phyloP scores from a whole-genome alignment of 2,797 vertebrate genomes.

The Anas flavirostris region DNA sequence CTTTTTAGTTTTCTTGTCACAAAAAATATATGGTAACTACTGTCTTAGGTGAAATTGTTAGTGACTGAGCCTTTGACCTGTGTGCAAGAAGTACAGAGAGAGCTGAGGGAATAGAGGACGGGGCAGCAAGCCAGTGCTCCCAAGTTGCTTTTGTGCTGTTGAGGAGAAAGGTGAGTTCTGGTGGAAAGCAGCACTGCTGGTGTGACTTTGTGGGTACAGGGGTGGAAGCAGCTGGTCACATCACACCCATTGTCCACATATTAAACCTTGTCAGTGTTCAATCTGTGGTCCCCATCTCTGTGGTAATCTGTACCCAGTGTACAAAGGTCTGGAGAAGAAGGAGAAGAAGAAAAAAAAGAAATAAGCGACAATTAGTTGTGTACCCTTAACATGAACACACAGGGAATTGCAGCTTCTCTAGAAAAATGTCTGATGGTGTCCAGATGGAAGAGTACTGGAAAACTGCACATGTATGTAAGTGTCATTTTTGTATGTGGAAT shows the following conservation, averaged over 20 bases:
- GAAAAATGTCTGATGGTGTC: neutral
- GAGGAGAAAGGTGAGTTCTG: neutral
- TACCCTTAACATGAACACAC: neutral
- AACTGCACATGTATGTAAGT: fast-evolving
- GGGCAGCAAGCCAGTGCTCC: neutral
- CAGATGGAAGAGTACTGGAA: neutral
- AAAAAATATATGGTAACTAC: neutral
- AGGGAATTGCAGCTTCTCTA: neutral
- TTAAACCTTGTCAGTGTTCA: neutral
- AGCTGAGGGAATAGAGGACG: neutral
- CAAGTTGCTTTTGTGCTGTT: neutral
- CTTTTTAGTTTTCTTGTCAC: conserved; percentile 30
- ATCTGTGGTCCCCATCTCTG: neutral
- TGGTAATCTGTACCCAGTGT: neutral
- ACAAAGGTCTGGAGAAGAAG: neutral
- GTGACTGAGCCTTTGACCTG: neutral
- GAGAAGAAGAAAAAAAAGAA: neutral
- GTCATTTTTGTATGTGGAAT: neutral
- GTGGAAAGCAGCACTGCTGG: neutral
- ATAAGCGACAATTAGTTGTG: neutral
- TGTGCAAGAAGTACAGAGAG: neutral
- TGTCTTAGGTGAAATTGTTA: neutral
- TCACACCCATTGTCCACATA: neutral
- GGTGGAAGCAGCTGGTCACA: neutral
- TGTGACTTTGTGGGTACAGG: neutral